A percentile compares a stretch with the other conserved stretches of the same genome.
Conservation (phyloP, 2,113 vertebrate species). For the Nematolebias whitei region DNA sequence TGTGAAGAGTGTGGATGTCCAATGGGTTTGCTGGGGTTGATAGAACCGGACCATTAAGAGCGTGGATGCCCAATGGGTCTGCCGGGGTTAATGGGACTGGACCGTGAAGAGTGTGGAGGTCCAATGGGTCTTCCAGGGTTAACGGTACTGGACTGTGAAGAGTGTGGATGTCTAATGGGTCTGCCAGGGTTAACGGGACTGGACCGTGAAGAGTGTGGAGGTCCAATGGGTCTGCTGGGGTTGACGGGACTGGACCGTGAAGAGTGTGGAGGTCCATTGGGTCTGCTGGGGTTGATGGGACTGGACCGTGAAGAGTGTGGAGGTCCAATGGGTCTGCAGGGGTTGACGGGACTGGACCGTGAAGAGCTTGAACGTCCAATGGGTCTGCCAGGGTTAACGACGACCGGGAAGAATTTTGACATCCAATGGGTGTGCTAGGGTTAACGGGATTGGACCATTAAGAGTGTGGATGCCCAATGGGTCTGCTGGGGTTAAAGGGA, state of each 20-base stretch:
- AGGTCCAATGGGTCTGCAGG: constrained; percentile 92
- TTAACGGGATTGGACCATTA: constrained; percentile 87
- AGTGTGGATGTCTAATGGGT: constrained; percentile 95
- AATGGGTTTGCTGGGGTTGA: constrained; percentile 87
- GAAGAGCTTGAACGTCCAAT: constrained; percentile 95
- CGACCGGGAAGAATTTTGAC: constrained; percentile 90
- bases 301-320: constrained; percentile 91
- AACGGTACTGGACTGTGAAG: constrained; percentile 87
- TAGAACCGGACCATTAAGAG: constrained; percentile 88
- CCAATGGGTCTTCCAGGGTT: constrained; percentile 89
- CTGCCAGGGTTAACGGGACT: constrained; percentile 83
- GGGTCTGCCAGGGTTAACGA: constrained; percentile 86
- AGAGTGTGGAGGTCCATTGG: constrained; percentile 94
- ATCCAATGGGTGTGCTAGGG: constrained; percentile 90
- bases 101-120: constrained; percentile 92
- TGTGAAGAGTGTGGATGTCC: constrained; percentile 94
- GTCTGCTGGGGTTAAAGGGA: constrained; percentile 84
- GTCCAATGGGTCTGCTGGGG: constrained; percentile 90
- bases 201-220: constrained; percentile 91
- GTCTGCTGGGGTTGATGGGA: constrained; percentile 84
- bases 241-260: constrained; percentile 87
- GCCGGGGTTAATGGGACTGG: constrained; percentile 84
- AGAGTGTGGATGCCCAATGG: constrained; percentile 94
- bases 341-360: constrained; percentile 85
- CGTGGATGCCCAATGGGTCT: constrained; percentile 94